A percentile compares a stretch with the other conserved stretches of the same genome.
Conservation (phyloP, 2,888 invertebrate genomes). For the Drosophila subsilvestris region DNA sequence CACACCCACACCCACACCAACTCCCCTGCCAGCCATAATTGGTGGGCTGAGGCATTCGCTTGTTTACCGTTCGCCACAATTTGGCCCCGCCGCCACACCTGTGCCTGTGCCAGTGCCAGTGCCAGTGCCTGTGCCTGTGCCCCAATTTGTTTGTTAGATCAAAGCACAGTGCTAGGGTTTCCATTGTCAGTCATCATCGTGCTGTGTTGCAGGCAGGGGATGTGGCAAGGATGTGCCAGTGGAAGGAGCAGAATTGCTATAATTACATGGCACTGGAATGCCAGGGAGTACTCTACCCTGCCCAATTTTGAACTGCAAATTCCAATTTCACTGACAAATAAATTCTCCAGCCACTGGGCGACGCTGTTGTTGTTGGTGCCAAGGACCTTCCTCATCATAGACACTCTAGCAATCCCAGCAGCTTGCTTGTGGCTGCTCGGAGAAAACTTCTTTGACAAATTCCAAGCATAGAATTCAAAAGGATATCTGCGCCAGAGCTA, state of each 20-base stretch:
- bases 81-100: conserved; percentile 8
- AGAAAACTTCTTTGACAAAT: not conserved
- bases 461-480: not conserved
- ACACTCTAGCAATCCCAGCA: no score
- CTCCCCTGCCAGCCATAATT: conserved; percentile 49
- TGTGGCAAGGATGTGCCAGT: not conserved
- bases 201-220: no score
- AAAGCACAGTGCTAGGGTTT: conserved; percentile 69
- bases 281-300: not conserved
- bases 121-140: not conserved
- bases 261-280: not conserved
- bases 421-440: no score
- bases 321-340: not conserved
- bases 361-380: no score
- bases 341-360: not conserved
- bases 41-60: conserved; percentile 54
- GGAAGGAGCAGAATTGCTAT: not conserved
- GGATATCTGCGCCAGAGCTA: conserved; percentile 2
- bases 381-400: no score
- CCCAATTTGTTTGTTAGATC: conserved; percentile 61
- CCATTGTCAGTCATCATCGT: conserved; percentile 53
- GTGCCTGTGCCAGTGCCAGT: conserved; percentile 14
- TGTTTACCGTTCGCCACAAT: conserved; percentile 34
- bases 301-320: not conserved
- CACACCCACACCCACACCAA: not conserved